phyloP scores from a whole-genome alignment of 2,888 invertebrate genomes.

The Cinara cedri region DNA sequence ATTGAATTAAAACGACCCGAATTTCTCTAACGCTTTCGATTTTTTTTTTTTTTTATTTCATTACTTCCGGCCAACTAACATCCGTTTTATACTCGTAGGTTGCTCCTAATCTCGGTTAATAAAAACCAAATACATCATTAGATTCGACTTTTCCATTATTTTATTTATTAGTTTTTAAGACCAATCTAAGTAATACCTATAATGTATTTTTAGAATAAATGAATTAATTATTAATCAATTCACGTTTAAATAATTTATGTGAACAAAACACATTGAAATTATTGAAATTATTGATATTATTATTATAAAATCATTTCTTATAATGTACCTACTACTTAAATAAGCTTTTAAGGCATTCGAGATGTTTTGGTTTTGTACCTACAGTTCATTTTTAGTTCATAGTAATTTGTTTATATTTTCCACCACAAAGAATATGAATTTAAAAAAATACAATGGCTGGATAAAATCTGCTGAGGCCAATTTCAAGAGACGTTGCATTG shows the following conservation, averaged over 20 bases:
- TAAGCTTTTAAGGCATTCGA: neutral
- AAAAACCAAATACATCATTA: neutral
- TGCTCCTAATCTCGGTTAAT: neutral
- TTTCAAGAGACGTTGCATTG: slow-evolving; percentile 33
- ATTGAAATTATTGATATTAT: too few relatives aligned
- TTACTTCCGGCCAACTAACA: slow-evolving; percentile 53
- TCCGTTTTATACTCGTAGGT: slow-evolving; percentile 29
- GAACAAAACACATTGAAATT: too few relatives aligned
- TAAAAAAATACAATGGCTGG: slow-evolving; percentile 24
- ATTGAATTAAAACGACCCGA: slow-evolving; percentile 53
- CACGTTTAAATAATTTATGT: too few relatives aligned
- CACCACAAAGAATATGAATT: neutral
- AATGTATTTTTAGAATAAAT: too few relatives aligned
- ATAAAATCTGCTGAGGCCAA: slow-evolving; percentile 17
- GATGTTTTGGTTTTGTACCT: neutral
- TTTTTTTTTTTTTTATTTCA: slow-evolving; percentile 41
- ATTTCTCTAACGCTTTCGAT: slow-evolving; percentile 51
- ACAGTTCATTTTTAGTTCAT: neutral
- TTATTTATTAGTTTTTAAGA: too few relatives aligned
- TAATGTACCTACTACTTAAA: neutral
- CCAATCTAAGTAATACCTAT: too few relatives aligned
- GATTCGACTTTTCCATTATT: too few relatives aligned
- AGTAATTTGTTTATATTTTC: slow-evolving; percentile 5
- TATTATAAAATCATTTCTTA: neutral
- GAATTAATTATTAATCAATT: too few relatives aligned